A percentile compares a stretch with the other conserved stretches of the same genome.
Evolutionary conservation across 1,140 invertebrate genomes (phyloP).

Genomic region (Trichoplusia ni): DNA sequence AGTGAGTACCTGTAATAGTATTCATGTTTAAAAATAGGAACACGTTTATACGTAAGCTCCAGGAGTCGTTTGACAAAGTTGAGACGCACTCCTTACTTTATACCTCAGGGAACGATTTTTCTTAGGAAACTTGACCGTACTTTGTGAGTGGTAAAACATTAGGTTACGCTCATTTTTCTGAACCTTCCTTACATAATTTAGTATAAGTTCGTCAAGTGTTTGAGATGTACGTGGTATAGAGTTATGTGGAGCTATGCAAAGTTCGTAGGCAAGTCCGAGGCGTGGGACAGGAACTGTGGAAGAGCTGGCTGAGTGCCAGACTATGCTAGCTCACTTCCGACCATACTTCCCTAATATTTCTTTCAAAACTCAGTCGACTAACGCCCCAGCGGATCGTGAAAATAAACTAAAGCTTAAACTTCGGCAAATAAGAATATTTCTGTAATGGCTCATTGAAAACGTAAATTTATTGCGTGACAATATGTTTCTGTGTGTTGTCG

Average conservation of each 20-base stretch:
- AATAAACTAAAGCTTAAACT: conserved; percentile 35
- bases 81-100: background rate
- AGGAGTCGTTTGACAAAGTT: background rate
- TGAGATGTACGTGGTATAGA: background rate
- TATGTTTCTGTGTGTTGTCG: background rate
- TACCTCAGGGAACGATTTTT: background rate
- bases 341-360: conserved; percentile 41
- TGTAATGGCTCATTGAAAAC: background rate
- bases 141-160: background rate
- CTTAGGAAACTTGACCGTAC: background rate
- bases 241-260: background rate
- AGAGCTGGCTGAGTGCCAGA: conserved; percentile 47
- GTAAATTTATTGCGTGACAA: background rate
- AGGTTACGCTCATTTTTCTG: conserved; percentile 1
- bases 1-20: background rate
- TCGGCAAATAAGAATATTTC: background rate
- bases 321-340: conserved; percentile 43
- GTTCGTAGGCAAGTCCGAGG: background rate
- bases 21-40: background rate
- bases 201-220: background rate
- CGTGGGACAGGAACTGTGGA: conserved; percentile 27
- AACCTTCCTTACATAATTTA: conserved; percentile 1
- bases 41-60: background rate
- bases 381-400: conserved; percentile 26
- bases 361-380: conserved; percentile 32